Evolutionary conservation across 2,888 invertebrate genomes (phyloP), one percentile per base, ranked within the genome.

Genomic region (Congeria kusceri): DNA sequence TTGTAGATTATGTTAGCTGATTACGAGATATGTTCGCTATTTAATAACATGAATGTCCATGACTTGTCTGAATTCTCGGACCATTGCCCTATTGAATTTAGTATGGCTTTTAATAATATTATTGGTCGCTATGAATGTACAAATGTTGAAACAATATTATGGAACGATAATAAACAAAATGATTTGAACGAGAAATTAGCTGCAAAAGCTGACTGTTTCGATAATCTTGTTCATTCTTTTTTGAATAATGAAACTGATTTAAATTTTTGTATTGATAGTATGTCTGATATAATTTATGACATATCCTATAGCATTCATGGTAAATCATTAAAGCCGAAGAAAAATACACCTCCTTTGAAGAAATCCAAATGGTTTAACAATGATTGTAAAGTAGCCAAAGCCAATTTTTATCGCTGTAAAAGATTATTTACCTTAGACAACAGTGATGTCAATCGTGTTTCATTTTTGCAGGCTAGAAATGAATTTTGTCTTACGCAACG

Each of bases 321-420:
- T 15, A 61, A 39, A 11, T 29, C 61, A 15, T 25, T 25, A 7
- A 64, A 18, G 23, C 9, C n/a, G 23, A 25, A 44, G 4, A 39
- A 11, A n/a, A 56, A 53, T n/a, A 1, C 59, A 59, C 18, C 9
- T 18, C 28, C 28, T n/a, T 11, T 23, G 2, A 66, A 56, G n/a
- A 56, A 53, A 32, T 29, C 29, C 23, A 49, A n/a, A 11, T 66
- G 66, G 66, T 66, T 56, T 23, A 29, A 66, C 20, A 23, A 3
- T 15, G 53, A 66, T 18, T 66, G 53, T 29, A 56, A 23, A 56
- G 7, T 20, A 56, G 56, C 56, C 5, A 53, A 56, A 23, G 2
- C n/a, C 20, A 32, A 32, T 29, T 56, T 66, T 66, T 53, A 29
- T 56, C 13, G 13, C 1, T 29, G 15, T 13, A 64, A 64, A 49